Conservation (phyloP, 2,888 invertebrate species). For the Microplitis manilae region DNA sequence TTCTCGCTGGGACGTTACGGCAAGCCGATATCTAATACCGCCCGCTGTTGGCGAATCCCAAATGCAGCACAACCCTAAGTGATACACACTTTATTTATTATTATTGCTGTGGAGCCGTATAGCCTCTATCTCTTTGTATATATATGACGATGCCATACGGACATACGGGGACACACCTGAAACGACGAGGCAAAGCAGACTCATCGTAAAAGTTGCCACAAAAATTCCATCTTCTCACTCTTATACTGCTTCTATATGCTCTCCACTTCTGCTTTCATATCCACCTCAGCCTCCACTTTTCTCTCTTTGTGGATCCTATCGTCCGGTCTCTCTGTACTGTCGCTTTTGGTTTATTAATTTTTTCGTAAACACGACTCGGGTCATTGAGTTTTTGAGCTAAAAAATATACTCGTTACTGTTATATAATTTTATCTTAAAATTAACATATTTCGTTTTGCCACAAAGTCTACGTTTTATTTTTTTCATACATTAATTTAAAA, state of each 20-base stretch:
- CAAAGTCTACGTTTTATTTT: background rate
- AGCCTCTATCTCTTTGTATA: background rate
- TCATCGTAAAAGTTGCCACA: slow-evolving; percentile 10
- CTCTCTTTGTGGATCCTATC: background rate
- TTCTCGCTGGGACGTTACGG: slow-evolving; percentile 47
- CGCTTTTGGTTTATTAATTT: background rate
- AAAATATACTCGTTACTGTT: slow-evolving; percentile 3
- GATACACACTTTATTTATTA: slow-evolving; percentile 52
- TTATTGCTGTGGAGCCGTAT: slow-evolving; percentile 43
- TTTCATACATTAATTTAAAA: background rate
- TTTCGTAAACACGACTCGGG: background rate
- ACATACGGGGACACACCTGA: slow-evolving; percentile 18
- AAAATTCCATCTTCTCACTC: slow-evolving; percentile 12
- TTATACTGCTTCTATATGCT: slow-evolving; percentile 21
- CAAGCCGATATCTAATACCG: slow-evolving; percentile 55
- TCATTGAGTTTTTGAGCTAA: background rate
- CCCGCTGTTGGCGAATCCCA: slow-evolving; percentile 45
- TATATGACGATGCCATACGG: background rate
- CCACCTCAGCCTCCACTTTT: background rate
- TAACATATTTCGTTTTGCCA: background rate
- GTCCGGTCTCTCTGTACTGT: background rate
- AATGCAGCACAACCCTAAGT: slow-evolving; percentile 48
- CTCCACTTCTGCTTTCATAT: background rate
- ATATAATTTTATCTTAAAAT: background rate
- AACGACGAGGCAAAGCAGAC: slow-evolving; percentile 36